Percentiles rank a stretch among this genome's conserved stretches.
Conservation (phyloP, 1,140 invertebrate species). For the Idris sp. region DNA sequence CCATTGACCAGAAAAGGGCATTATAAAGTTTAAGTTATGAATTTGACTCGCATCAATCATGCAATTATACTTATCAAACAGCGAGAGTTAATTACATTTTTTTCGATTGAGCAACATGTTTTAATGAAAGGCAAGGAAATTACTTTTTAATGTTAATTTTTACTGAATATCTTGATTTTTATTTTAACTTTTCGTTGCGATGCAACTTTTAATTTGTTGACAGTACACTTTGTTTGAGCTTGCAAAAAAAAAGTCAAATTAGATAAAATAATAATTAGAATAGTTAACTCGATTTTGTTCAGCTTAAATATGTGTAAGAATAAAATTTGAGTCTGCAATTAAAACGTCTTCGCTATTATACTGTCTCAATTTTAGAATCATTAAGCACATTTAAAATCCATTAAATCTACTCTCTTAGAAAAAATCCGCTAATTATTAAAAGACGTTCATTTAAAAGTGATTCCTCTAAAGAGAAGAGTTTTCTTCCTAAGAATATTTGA, state of each 20-base stretch:
- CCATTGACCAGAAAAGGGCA: slow-evolving; percentile 14
- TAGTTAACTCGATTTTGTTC: slow-evolving; percentile 6
- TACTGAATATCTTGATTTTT: slow-evolving; percentile 21
- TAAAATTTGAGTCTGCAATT: slow-evolving; percentile 16
- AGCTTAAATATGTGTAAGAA: slow-evolving; percentile 4
- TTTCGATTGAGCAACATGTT: slow-evolving; percentile 5
- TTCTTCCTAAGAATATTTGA: too few relatives aligned
- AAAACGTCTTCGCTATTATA: slow-evolving; percentile 31
- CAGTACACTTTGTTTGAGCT: not conserved
- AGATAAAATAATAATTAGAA: slow-evolving; percentile 17
- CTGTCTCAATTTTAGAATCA: slow-evolving; percentile 44
- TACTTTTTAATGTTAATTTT: slow-evolving; percentile 33
- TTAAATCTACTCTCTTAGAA: too few relatives aligned
- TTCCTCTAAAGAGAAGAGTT: too few relatives aligned
- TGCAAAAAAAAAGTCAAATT: not conserved
- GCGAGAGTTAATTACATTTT: slow-evolving; percentile 18
- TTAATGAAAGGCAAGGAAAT: slow-evolving; percentile 31
- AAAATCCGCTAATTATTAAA: too few relatives aligned
- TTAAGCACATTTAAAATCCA: slow-evolving; percentile 45
- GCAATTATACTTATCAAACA: slow-evolving; percentile 9
- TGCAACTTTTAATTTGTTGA: slow-evolving; percentile 1
- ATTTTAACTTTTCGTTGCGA: slow-evolving; percentile 16
- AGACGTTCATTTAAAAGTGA: too few relatives aligned
- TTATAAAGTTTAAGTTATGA: slow-evolving; percentile 16
- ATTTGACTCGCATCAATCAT: slow-evolving; percentile 19